Base-by-base conservation (phyloP, 1,140 invertebrate species). In the Plutomurus gul region DNA sequence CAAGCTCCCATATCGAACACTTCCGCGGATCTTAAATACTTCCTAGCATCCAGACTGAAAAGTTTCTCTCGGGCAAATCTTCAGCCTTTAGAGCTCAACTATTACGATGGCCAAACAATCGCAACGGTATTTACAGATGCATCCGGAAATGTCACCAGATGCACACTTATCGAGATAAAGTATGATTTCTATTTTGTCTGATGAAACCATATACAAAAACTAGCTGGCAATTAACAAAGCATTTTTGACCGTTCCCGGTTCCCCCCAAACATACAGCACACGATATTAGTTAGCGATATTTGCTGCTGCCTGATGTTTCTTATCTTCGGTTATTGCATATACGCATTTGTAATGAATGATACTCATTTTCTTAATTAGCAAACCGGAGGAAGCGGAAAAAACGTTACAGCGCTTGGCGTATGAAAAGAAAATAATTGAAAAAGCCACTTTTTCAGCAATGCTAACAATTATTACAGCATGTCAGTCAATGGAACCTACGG, bases 91-190 rank as follows among this genome's bases (percentile, higher is more conserved):
- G 90, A 47, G 91, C 27, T 92, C 89, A 91, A 93, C 72, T 94
- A 93, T 85, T 90, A 91, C 85, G 89, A 92, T 85, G 93, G 94
- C 84, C 92, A 93, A 86, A 93, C 93, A 1, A 90, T 95, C 18
- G 93, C 93, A 3, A 89, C 95, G 7, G 90, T 94, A 6, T 93
- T 94, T 84, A 87, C 92, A 39, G 90, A 91, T 3, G 86, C 88
- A 30, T 86, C 89, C 77, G 91, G 91, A 83, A 86, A 87, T 73
- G 86, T 92, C 11, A 87, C 92, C 20, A 91, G 92, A 84, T 95
- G 94, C 85, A 92, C 94, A 86, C 88, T 95, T 76, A 92, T 95
- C 79, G 94, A 95, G 89, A 92, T 93, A 80, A 92, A 92, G 94
- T 95, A 87, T 92, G 92, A 91, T 40, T 20, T 1, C 25, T 4